A percentile compares a stretch with the other conserved stretches of the same genome.
Conservation (phyloP, 2,888 invertebrate species). For the Pollenia angustigena region DNA sequence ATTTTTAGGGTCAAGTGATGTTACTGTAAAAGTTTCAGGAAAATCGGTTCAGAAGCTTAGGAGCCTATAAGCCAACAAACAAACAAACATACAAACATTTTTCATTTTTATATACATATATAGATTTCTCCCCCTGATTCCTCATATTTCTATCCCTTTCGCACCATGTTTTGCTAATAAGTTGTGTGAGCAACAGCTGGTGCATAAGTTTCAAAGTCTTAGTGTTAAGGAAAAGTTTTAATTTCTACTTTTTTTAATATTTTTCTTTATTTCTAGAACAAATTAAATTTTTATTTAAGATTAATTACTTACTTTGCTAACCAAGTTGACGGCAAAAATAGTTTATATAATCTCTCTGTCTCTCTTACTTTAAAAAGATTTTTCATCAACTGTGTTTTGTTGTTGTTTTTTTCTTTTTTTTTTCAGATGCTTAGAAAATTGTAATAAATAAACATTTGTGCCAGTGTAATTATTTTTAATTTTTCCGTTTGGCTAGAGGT, state of each 20-base stretch:
- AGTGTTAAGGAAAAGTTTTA: slow-evolving; percentile 17
- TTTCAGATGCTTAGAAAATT: background rate
- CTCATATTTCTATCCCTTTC: background rate
- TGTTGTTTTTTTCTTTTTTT: background rate
- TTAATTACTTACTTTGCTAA: slow-evolving; percentile 65
- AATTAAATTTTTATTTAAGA: slow-evolving; percentile 63
- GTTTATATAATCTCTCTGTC: slow-evolving; percentile 35
- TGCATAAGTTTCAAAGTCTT: slow-evolving; percentile 41
- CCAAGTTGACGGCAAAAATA: slow-evolving; percentile 52
- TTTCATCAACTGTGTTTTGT: slow-evolving; percentile 35
- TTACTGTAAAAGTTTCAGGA: no score
- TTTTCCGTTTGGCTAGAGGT: background rate
- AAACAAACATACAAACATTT: no score
- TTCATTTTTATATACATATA: no score
- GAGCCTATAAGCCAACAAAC: no score
- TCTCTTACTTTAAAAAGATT: slow-evolving; percentile 19
- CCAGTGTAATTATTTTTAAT: background rate
- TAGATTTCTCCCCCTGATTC: background rate
- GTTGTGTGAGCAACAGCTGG: slow-evolving; percentile 49
- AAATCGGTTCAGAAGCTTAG: no score
- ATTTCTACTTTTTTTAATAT: background rate
- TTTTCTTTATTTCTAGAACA: background rate
- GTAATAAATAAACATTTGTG: slow-evolving; percentile 28
- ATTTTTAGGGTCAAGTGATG: no score
- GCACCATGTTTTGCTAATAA: background rate